phyloP scores from a whole-genome alignment of 2,888 invertebrate genomes.

The Latheticus oryzae region DNA sequence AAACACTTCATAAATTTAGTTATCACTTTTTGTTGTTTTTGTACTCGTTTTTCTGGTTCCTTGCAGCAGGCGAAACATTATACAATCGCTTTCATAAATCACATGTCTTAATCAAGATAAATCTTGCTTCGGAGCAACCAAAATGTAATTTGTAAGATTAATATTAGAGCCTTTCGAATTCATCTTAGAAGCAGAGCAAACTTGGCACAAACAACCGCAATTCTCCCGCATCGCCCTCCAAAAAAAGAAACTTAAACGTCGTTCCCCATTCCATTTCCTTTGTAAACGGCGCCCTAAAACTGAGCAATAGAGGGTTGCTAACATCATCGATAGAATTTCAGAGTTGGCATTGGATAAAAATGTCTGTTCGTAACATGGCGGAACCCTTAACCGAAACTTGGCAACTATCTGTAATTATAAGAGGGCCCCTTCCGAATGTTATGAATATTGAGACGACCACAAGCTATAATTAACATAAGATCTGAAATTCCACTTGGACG shows the following conservation, averaged over 20 bases:
- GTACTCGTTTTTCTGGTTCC: too few species aligned
- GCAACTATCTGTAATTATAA: constrained; percentile 60
- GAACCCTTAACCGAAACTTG: constrained; percentile 51
- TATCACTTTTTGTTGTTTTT: too few species aligned
- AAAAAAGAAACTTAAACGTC: constrained; percentile 27
- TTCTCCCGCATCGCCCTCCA: constrained; percentile 22
- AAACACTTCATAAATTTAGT: too few species aligned
- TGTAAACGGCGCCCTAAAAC: constrained; percentile 30
- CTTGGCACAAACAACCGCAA: constrained; percentile 47
- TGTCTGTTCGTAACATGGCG: constrained; percentile 34
- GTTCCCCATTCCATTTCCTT: constrained; percentile 32
- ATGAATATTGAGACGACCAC: constrained; percentile 63
- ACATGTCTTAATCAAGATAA: constrained; percentile 60
- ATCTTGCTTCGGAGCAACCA: constrained; percentile 56
- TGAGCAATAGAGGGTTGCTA: constrained; percentile 41
- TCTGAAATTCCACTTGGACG: constrained; percentile 52
- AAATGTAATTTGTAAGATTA: constrained; percentile 61
- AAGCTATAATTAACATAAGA: constrained; percentile 64
- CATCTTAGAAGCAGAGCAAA: constrained; percentile 53
- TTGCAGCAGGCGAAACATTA: too few species aligned
- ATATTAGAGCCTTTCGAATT: constrained; percentile 51
- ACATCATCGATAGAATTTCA: constrained; percentile 50
- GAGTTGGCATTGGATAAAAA: constrained; percentile 51
- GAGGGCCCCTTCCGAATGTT: constrained; percentile 57
- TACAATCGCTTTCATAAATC: constrained; percentile 54